Percentiles rank a stretch among this genome's conserved stretches.
Evolutionary conservation across 2,888 invertebrate genomes (phyloP).

Genomic region (Eustalomyia histrio): DNA sequence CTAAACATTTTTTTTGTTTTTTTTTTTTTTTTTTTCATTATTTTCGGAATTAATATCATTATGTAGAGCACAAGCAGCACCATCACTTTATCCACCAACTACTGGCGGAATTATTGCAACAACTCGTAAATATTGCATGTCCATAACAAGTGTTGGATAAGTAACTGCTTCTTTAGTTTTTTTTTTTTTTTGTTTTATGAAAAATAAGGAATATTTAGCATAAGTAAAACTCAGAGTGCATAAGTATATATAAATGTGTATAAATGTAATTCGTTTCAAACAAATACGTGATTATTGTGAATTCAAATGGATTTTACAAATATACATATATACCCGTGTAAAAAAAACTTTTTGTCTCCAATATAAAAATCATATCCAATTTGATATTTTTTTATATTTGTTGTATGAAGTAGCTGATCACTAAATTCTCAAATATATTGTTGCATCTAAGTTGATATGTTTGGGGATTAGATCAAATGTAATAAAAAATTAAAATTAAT

Average conservation of each 20-base stretch:
- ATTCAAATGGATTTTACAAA: conserved; percentile 64
- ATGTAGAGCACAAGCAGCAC: conserved; percentile 30
- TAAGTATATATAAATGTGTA: conserved; percentile 16
- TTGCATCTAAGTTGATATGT: too few species aligned
- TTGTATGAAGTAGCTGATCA: too few species aligned
- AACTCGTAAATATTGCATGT: conserved; percentile 59
- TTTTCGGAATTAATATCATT: conserved; percentile 57
- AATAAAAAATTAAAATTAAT: too few species aligned
- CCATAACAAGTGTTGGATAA: conserved; percentile 65
- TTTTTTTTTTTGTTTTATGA: conserved; percentile 28
- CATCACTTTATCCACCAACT: neutral
- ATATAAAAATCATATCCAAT: too few species aligned
- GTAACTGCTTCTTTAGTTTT: conserved; percentile 45
- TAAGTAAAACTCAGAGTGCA: conserved; percentile 42
- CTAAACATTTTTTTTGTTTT: conserved; percentile 31
- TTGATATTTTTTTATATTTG: too few species aligned
- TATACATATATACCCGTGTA: too few species aligned
- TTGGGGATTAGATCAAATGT: too few species aligned
- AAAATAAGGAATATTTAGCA: conserved; percentile 49
- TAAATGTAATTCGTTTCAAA: conserved; percentile 9
- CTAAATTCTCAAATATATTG: too few species aligned
- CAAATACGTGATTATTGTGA: conserved; percentile 62
- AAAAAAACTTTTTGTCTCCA: too few species aligned
- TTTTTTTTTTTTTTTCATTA: neutral
- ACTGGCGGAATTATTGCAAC: conserved; percentile 32